Base-by-base conservation (phyloP, 2,797 vertebrate species). In the Nannoperca australis region DNA sequence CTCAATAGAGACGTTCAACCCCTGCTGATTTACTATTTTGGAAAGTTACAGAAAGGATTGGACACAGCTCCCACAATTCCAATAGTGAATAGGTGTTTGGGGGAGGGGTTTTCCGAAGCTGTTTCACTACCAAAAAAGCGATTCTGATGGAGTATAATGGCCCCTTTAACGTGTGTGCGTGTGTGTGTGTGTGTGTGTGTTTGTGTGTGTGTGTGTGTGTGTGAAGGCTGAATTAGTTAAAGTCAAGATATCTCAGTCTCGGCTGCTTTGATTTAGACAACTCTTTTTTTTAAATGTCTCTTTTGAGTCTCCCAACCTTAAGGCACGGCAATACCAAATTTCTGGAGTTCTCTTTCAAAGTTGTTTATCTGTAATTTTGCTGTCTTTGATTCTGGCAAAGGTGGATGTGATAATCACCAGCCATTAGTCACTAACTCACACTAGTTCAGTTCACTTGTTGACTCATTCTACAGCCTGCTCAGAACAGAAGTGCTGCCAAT, bases 391-490 rank as follows among this genome's bases (percentile, higher is more conserved):
- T 72, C 53, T 79, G 77, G 60, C 69, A 53, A 51, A 73, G 63
- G 79, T 56, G 40, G 45, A 67, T 45, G 77, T 73, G 82, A 78
- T 81, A 54, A 79, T 72, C 68, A 74, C 4, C 14, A 85, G 70
- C n/a, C 70, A 82, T 78, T 76, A 76, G 63, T 87, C 85, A 87
- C 67, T 24, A 70, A 68, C 24, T 27, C 24, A 27, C 24, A 27
- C 24, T 27, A 83, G 73, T 65, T 82, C 30, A 36, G 61, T 50
- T 81, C 34, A 61, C 20, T 64, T 55, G 68, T 58, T 85, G 85
- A 90, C 79, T 88, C 84, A 79, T 40, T 62, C 63, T 63, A 30
- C 84, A 75, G 79, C 38, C 68, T 89, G 85, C 70, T 76, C 72
- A 24, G 62, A 84, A 61, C 80, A 82, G 73, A 75, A 66, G 73